These are phyloP conservation scores for Astropecten irregularis DNA, from an alignment of 53 echinoderm and acorn worm genomes.

Conservation along the genomic window DNA sequence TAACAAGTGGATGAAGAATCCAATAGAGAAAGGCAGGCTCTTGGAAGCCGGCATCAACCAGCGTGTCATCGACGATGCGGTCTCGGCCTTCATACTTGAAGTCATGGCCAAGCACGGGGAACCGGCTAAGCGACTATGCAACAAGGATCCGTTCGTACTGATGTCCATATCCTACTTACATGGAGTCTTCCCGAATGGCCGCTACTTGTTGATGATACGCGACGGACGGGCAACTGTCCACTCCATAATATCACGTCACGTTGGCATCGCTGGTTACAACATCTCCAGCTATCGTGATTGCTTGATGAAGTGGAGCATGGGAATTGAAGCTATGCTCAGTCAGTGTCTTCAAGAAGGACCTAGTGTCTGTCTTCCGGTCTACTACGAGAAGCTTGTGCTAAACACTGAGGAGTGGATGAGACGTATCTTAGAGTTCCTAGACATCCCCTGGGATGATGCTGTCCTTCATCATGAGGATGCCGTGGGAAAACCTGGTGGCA, in stretches of 20 bases:
- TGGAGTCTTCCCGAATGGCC: conserved; percentile 84
- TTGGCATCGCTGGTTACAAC: conserved; percentile 94
- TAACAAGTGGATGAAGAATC: conserved; percentile 86
- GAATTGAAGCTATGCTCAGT: conserved; percentile 90
- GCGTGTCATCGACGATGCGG: conserved; percentile 88
- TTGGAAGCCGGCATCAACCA: conserved; percentile 91
- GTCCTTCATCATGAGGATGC: conserved; percentile 94
- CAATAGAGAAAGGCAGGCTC: conserved; percentile 86
- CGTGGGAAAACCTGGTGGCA: conserved; percentile 92
- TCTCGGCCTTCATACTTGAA: conserved; percentile 91
- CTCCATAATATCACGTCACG: conserved; percentile 95
- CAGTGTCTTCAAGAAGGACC: conserved; percentile 88
- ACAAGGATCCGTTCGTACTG: conserved; percentile 96
- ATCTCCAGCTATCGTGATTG: conserved; percentile 92
- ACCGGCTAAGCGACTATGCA: conserved; percentile 90
- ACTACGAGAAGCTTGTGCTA: conserved; percentile 91
- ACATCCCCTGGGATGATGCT: conserved; percentile 75
- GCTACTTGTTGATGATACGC: conserved; percentile 93
- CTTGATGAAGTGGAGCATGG: conserved; percentile 91
- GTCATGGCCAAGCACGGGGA: conserved; percentile 96
- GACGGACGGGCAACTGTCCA: conserved; percentile 98
- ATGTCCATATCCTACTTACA: conserved; percentile 93
- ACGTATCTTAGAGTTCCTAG: conserved; percentile 82
- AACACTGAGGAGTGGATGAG: conserved; percentile 88
- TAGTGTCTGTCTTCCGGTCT: conserved; percentile 77